Conservation (phyloP, 1,140 invertebrate species). For the Apis florea region DNA sequence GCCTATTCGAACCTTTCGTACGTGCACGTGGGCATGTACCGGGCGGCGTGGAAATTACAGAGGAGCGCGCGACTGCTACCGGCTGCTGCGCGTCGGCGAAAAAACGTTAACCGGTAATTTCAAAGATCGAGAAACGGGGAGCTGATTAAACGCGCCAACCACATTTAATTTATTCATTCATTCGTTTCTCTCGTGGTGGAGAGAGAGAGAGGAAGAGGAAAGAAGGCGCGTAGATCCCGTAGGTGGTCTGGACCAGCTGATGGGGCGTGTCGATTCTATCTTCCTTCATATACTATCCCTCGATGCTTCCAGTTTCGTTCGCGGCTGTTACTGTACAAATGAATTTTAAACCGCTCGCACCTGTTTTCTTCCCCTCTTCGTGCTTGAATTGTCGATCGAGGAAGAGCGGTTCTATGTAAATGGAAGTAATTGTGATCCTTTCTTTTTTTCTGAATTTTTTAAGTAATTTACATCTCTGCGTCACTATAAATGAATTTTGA, state of each 20-base stretch:
- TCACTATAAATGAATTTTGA: too few relatives aligned
- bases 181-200: conserved; percentile 41
- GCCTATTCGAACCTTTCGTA: conserved; percentile 30
- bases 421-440: too few relatives aligned
- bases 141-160: conserved; percentile 69
- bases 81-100: conserved; percentile 42
- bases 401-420: too few relatives aligned
- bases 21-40: conserved; percentile 60
- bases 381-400: too few relatives aligned
- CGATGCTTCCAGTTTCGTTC: neutral
- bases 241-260: conserved; percentile 60
- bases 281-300: neutral
- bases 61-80: conserved; percentile 56
- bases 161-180: conserved; percentile 76
- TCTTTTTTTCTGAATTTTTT: too few relatives aligned
- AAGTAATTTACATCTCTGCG: too few relatives aligned
- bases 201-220: neutral
- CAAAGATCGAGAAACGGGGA: conserved; percentile 67
- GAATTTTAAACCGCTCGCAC: neutral
- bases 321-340: neutral
- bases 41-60: conserved; percentile 77
- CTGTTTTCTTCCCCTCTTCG: neutral
- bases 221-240: conserved; percentile 18
- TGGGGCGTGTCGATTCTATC: conserved; percentile 38
- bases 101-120: conserved; percentile 70